Percentiles rank a stretch among this genome's conserved stretches.
Evolutionary conservation across 2,113 vertebrate species (phyloP).

Genomic region (Suricata suricatta): DNA sequence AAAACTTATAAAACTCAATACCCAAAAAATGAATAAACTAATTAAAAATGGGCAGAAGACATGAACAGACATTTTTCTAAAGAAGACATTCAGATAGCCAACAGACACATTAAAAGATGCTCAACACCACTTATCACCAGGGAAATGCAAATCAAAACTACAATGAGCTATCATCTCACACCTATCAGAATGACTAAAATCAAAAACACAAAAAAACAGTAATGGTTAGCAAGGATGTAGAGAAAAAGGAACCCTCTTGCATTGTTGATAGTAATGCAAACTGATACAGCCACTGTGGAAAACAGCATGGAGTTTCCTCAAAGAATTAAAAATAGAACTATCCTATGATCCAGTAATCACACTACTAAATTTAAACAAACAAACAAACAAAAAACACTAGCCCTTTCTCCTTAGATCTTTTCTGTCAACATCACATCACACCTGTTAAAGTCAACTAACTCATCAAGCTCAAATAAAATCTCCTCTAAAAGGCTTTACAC

Average conservation of each 20-base stretch:
- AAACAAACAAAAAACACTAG: not conserved
- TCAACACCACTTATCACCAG: not conserved
- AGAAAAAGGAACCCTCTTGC: not conserved
- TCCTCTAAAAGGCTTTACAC: not conserved
- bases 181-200: not conserved
- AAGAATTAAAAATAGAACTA: not conserved
- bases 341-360: not conserved
- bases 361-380: not conserved
- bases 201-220: not conserved
- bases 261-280: not conserved
- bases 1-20: not conserved
- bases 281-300: not conserved
- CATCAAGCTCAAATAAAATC: not conserved
- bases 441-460: not conserved
- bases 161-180: not conserved
- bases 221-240: not conserved
- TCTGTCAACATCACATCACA: not conserved
- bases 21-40: not conserved
- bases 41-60: not conserved
- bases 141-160: not conserved
- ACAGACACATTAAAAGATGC: not conserved
- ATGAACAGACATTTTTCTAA: not conserved
- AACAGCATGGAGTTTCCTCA: not conserved
- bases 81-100: not conserved
- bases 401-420: not conserved